Base-by-base conservation (phyloP, 2,888 invertebrate genomes). In the Chrysolina oricalcia region DNA sequence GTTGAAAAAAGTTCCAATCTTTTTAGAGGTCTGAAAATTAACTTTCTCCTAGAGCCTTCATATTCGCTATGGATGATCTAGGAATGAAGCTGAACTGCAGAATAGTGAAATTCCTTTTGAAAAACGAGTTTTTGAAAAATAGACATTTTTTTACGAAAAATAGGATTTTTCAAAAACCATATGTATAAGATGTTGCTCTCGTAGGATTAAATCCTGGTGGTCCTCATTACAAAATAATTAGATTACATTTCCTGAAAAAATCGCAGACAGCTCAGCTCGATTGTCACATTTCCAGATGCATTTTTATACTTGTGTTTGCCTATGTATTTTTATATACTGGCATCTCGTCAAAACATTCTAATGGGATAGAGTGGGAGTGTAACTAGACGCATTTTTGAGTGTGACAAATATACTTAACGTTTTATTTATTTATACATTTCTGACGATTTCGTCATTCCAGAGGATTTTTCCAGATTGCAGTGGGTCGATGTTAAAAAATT, bases 321-420 rank as follows among this genome's bases (percentile, higher is more conserved):
- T 35, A 27, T 35, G n/a, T 59, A 59, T 59, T 59, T 59, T 59
- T 59, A 59, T 59, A 59, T 13, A 23, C 59, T 59, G 59, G 59
- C 59, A 59, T 15, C 35, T 59, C 59, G 59, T 59, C 59, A 59
- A 59, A 59, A 59, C 59, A 59, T 15, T 59, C 23, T 19, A 59
- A 10, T 53, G 53, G 19, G 21, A 23, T 27, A 59, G 59, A 59
- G 59, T 59, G n/a, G 59, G 59, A 59, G 59, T 59, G 59, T 13
- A 59, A 59, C 27, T 35, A 17, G 23, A 59, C 59, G 23, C 27
- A 59, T 59, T 59, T 59, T 59, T 59, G 27, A 23, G 27, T 27
- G 59, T 59, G 59, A 59, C 59, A 59, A 59, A 59, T 15, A 59
- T 35, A 35, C 59, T 59, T 27, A 59, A 59, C 59, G 35, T 35